phyloP scores from a whole-genome alignment of 2,888 invertebrate genomes.

The Rhorus exstirpatorius region DNA sequence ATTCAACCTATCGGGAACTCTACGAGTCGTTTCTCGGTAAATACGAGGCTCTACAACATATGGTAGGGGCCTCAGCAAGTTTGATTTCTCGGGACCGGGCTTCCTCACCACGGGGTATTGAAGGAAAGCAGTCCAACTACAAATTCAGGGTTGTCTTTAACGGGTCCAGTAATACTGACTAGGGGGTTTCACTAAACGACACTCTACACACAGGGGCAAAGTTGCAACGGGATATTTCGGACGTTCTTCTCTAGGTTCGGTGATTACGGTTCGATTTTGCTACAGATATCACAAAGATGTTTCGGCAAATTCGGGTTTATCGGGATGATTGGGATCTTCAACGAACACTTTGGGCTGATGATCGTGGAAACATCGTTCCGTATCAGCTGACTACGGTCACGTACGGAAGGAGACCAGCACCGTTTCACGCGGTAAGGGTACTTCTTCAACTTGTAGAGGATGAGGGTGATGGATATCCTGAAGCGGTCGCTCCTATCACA shows the following conservation, averaged over 20 bases:
- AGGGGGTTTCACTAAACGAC: background rate
- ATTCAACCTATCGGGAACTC: background rate
- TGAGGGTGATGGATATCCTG: constrained; percentile 15
- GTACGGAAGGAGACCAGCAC: background rate
- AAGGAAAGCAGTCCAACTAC: background rate
- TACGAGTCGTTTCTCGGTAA: constrained; percentile 25
- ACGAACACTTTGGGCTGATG: constrained; percentile 79
- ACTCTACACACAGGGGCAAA: background rate
- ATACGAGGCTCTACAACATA: constrained; percentile 17
- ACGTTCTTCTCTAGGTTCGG: constrained; percentile 23
- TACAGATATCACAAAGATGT: constrained; percentile 66
- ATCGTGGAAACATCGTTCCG: background rate
- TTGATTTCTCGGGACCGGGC: background rate
- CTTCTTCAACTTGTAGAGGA: constrained; percentile 41
- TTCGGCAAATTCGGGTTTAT: constrained; percentile 64
- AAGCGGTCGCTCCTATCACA: constrained; percentile 29
- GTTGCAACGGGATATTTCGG: background rate
- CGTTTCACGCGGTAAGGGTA: background rate
- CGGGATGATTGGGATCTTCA: constrained; percentile 70
- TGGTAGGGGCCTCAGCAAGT: background rate
- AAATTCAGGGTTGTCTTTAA: background rate
- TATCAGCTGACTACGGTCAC: constrained; percentile 18
- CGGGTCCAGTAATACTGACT: background rate
- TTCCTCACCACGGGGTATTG: no score
- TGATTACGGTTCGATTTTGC: constrained; percentile 43